A percentile compares a stretch with the other conserved stretches of the same genome.
Evolutionary conservation across 2,888 invertebrate genomes (phyloP).

Genomic region (Ophioninae sp.): DNA sequence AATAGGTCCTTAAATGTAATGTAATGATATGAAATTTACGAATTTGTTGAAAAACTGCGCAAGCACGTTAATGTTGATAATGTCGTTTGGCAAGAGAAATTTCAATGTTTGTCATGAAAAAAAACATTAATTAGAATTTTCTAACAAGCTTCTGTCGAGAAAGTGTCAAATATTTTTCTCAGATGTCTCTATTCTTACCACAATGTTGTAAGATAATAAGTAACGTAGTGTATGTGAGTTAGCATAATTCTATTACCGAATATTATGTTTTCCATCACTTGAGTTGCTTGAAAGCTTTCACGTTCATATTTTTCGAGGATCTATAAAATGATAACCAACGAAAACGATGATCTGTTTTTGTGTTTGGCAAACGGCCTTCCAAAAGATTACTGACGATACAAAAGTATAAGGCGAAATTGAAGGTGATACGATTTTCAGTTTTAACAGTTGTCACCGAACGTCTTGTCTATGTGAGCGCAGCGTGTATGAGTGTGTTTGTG

Average conservation of each 20-base stretch:
- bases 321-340: neutral
- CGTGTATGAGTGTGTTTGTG: neutral
- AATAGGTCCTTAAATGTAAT: neutral
- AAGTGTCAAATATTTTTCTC: neutral
- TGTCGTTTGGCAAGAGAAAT: neutral
- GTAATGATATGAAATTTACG: neutral
- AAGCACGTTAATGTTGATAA: neutral
- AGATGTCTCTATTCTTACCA: neutral
- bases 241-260: neutral
- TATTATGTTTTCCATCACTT: neutral
- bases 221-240: neutral
- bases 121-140: neutral
- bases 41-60: no score
- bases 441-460: neutral
- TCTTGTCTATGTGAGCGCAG: slow-evolving; percentile 1
- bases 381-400: neutral
- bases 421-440: neutral
- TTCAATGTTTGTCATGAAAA: neutral
- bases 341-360: neutral
- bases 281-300: neutral
- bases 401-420: neutral
- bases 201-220: neutral
- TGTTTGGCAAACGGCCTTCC: neutral
- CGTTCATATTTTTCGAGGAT: neutral
- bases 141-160: neutral